phyloP scores from a whole-genome alignment of 2,888 invertebrate genomes.

The Bombylius major region DNA sequence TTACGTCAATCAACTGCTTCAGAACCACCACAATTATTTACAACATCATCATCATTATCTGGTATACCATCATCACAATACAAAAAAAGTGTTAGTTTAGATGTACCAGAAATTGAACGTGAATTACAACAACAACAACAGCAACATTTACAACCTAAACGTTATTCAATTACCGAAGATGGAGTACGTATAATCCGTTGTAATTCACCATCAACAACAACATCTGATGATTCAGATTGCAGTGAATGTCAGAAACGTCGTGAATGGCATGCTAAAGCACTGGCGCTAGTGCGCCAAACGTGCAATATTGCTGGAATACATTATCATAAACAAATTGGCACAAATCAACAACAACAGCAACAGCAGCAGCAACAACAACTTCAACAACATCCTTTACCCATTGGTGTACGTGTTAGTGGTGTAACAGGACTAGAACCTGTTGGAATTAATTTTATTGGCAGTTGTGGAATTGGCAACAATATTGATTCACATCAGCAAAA shows the following conservation, averaged over 20 bases:
- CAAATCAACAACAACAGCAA: constrained; percentile 9
- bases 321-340: neutral
- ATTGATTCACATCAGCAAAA: constrained; percentile 8
- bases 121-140: constrained; percentile 6
- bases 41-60: constrained; percentile 26
- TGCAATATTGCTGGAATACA: constrained; percentile 30
- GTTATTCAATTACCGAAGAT: constrained; percentile 59
- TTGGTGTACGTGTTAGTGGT: neutral
- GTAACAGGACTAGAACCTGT: neutral
- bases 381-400: neutral
- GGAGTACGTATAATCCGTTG: constrained; percentile 42
- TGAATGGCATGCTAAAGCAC: constrained; percentile 36
- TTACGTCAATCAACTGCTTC: constrained; percentile 37
- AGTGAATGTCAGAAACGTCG: constrained; percentile 37
- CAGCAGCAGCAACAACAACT: constrained; percentile 18
- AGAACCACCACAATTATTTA: constrained; percentile 36
- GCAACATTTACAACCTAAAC: constrained; percentile 37
- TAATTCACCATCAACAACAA: constrained; percentile 35
- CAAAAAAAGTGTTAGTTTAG: constrained; percentile 60
- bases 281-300: constrained; percentile 35
- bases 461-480: neutral
- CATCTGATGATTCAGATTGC: constrained; percentile 37
- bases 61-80: constrained; percentile 37
- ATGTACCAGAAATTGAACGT: constrained; percentile 46
- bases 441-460: neutral